These are phyloP conservation scores for Aegypius monachus DNA, from an alignment of 2,113 vertebrate species.

Conservation along the genomic window DNA sequence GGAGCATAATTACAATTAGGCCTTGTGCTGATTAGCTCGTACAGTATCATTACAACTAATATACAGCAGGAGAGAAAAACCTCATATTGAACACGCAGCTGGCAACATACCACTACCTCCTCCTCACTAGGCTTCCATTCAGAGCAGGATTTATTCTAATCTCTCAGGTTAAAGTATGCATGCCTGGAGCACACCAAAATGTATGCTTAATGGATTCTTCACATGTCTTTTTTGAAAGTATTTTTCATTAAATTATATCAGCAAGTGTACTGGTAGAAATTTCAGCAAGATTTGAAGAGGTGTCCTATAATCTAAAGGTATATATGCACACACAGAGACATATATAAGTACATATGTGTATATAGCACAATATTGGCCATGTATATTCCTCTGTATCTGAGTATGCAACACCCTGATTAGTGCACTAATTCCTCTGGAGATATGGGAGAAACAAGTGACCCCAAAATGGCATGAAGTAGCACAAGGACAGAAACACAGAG, in stretches of 20 bases:
- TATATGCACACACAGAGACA: fast-evolving
- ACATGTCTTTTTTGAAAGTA: background rate
- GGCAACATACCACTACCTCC: background rate
- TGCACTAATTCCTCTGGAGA: background rate
- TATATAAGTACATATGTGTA: fast-evolving
- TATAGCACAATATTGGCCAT: background rate
- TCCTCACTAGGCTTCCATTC: background rate
- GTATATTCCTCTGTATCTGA: background rate
- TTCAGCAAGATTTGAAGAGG: background rate
- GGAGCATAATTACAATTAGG: background rate
- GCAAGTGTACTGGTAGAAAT: background rate
- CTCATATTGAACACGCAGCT: background rate
- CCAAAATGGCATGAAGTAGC: background rate
- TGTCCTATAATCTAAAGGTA: no score
- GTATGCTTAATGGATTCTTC: background rate
- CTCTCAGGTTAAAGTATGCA: background rate
- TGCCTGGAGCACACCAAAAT: background rate
- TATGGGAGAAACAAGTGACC: background rate
- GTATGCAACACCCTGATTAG: no score
- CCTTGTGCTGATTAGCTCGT: background rate
- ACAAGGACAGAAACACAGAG: background rate
- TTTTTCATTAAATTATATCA: background rate
- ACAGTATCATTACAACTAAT: background rate
- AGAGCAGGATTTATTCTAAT: background rate
- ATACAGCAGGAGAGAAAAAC: background rate